Evolutionary conservation across 2,797 vertebrate species (phyloP), one percentile per base, ranked within the genome.

Genomic region (Liasis olivaceus): DNA sequence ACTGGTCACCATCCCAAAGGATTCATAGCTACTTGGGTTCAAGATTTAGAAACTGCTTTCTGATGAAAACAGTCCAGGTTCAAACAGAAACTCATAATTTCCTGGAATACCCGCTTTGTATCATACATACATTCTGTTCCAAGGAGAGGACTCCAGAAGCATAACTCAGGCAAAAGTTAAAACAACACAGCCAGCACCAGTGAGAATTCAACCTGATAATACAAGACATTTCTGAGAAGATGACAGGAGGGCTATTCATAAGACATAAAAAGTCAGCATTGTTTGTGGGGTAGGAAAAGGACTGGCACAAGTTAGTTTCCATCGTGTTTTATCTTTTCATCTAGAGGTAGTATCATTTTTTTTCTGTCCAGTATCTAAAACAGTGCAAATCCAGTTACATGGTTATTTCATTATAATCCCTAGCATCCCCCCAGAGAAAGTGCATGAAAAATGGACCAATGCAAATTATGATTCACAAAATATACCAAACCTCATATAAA

Each of bases 341-440:
- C 96, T 97, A 97, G 98, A 98, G 98, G 98, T 98, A 98, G 98
- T 97, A 87, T 97, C 94, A 96, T 96, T 96, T 85, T n/a, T 96
- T 87, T 86, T 15, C 97, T 96, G 90, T 95, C 97, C 97, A 96
- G 96, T 96, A 97, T 96, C 96, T 96, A 96, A 97, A 96, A 96
- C 90, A 94, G 47, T 93, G 92, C 90, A 94, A 58, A 96, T 97
- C 96, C 97, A 97, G 96, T 96, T 97, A 96, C 89, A 94, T 93
- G 85, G 77, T 95, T 95, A 96, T 95, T 95, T 97, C 94, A 96
- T 96, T 94, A 95, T 95, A 96, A 96, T 96, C 96, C 95, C 89
- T 95, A 24, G 5, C 47, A 8, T 9, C 26, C 51, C 88, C 9
- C 63, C 36, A 4, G 93, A 95, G 96, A 97, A 95, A 97, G 96